phyloP scores from a whole-genome alignment of 2,113 vertebrate species.

The Stigmatopora nigra region DNA sequence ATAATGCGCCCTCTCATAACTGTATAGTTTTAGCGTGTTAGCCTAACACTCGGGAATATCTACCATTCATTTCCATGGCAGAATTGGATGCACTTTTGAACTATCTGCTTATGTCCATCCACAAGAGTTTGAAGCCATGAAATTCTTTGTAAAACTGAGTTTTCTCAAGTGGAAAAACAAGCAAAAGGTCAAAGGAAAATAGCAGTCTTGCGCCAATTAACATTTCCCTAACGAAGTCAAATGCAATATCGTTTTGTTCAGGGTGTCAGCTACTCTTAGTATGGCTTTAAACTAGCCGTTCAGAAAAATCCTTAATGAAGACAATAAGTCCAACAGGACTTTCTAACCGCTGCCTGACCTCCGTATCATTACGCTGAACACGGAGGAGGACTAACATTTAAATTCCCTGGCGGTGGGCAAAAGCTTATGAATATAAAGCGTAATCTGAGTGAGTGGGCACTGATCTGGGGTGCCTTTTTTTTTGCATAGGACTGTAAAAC shows the following conservation, averaged over 20 bases:
- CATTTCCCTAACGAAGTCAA: conserved; percentile 29
- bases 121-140: not conserved
- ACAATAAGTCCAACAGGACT: conserved; percentile 19
- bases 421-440: conserved; percentile 12
- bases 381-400: conserved; percentile 10
- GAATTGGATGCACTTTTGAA: not conserved
- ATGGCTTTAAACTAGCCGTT: conserved; percentile 21
- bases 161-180: conserved; percentile 15
- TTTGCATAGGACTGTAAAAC: not conserved
- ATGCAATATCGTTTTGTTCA: conserved; percentile 18
- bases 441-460: not conserved
- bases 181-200: conserved; percentile 29
- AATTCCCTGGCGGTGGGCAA: conserved; percentile 14
- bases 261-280: conserved; percentile 25
- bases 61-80: too few species aligned
- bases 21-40: conserved; percentile 6
- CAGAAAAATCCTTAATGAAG: conserved; percentile 33
- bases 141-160: not conserved
- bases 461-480: conserved; percentile 1
- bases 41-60: not conserved
- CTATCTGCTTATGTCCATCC: not conserved
- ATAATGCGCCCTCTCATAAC: conserved; percentile 12
- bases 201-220: conserved; percentile 19
- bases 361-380: conserved; percentile 9
- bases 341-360: conserved; percentile 18